Evolutionary conservation across 2,113 vertebrate genomes (phyloP).

Genomic region (Meleagris gallopavo): DNA sequence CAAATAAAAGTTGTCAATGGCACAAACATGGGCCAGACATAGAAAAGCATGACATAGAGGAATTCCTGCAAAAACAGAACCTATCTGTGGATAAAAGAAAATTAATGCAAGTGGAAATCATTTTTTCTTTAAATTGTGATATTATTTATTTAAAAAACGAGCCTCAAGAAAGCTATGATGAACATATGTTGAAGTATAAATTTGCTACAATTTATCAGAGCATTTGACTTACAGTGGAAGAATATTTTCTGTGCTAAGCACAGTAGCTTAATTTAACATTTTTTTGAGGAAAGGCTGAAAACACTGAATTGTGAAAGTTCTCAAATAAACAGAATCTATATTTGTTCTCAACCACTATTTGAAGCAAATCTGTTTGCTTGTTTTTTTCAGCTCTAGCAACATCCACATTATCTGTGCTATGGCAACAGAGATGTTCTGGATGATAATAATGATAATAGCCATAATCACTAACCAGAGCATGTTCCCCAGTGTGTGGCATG

Average conservation of each 20-base stretch:
- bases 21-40: neutral
- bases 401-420: neutral
- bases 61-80: neutral
- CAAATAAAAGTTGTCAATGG: neutral
- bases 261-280: neutral
- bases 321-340: neutral
- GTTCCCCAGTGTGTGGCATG: neutral
- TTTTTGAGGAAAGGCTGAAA: neutral
- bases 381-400: neutral
- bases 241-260: neutral
- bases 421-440: neutral
- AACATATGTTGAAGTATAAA: neutral
- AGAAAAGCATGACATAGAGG: neutral
- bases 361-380: neutral
- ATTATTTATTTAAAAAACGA: neutral
- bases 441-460: accelerated
- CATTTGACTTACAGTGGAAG: neutral
- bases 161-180: neutral
- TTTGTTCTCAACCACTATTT: neutral
- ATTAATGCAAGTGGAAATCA: neutral
- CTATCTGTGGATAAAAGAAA: neutral
- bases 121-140: neutral
- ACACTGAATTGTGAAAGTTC: neutral
- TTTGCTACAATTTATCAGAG: neutral
- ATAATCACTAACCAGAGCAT: neutral